These are phyloP conservation scores for Drosophila yooni DNA, from an alignment of 2,888 invertebrate species.

Conservation along the genomic window DNA sequence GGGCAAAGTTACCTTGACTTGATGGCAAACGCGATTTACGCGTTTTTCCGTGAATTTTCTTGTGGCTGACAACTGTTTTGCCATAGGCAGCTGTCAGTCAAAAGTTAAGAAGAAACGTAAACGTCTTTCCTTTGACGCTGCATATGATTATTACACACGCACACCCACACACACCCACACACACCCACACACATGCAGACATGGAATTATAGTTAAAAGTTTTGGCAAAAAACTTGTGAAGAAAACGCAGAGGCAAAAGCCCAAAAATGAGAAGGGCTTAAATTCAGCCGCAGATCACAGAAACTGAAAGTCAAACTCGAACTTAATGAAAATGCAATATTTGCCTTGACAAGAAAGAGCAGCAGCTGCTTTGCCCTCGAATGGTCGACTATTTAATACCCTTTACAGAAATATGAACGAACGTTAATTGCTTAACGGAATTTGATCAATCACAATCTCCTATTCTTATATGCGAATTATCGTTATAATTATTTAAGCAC, in stretches of 20 bases:
- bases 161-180: not conserved
- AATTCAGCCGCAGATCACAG: slow-evolving; percentile 46
- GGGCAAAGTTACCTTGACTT: slow-evolving; percentile 20
- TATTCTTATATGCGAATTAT: not conserved
- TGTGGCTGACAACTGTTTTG: slow-evolving; percentile 53
- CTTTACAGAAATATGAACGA: not conserved
- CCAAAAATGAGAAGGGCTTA: slow-evolving; percentile 21
- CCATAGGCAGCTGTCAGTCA: slow-evolving; percentile 56
- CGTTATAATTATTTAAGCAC: not conserved
- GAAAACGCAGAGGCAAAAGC: slow-evolving; percentile 39
- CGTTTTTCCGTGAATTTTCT: slow-evolving; percentile 5
- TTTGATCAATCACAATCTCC: not conserved
- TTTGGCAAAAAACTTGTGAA: slow-evolving; percentile 58
- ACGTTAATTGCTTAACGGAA: rapidly evolving
- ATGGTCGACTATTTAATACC: slow-evolving; percentile 19
- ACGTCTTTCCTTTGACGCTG: slow-evolving; percentile 24
- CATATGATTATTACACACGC: slow-evolving; percentile 51
- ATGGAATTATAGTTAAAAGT: slow-evolving; percentile 45
- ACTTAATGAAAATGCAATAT: slow-evolving; percentile 66
- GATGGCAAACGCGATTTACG: slow-evolving; percentile 40
- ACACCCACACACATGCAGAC: not conserved
- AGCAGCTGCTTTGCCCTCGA: slow-evolving; percentile 4
- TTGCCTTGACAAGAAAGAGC: slow-evolving; percentile 37
- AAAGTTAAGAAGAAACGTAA: slow-evolving; percentile 39
- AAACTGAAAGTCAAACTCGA: slow-evolving; percentile 63